phyloP scores from a whole-genome alignment of 1,140 invertebrate genomes.

The Atta cephalotes region DNA sequence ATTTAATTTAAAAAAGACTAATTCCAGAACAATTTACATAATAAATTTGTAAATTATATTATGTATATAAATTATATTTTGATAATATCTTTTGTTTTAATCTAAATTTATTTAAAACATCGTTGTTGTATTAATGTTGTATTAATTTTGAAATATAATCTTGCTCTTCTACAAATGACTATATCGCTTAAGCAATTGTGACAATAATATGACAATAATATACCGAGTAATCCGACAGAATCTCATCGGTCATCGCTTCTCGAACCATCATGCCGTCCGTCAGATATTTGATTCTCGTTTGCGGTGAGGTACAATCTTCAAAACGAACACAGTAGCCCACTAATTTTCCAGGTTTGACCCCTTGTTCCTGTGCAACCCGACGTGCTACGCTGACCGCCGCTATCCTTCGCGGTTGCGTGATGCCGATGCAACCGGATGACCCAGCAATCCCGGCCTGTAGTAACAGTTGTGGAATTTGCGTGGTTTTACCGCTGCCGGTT shows the following conservation, averaged over 20 bases:
- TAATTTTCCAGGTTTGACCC: constrained; percentile 88
- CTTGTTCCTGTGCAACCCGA: constrained; percentile 94
- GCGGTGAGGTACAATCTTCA: constrained; percentile 92
- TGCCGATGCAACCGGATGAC: constrained; percentile 89
- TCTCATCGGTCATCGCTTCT: constrained; percentile 93
- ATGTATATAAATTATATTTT: background rate
- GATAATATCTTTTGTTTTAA: background rate
- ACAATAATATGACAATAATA: background rate
- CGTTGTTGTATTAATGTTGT: background rate
- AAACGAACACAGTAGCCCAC: constrained; percentile 98
- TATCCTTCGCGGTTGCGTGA: constrained; percentile 96
- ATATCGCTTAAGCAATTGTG: no score
- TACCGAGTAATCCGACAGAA: constrained; percentile 91
- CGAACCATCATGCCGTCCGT: constrained; percentile 98
- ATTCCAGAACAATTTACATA: no score
- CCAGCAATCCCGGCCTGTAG: constrained; percentile 86
- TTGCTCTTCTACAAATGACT: no score
- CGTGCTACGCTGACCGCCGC: constrained; percentile 96
- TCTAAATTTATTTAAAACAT: background rate
- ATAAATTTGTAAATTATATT: no score
- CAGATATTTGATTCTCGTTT: constrained; percentile 95
- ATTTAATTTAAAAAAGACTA: background rate
- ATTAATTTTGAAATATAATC: background rate
- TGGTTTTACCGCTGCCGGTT: constrained; percentile 96
- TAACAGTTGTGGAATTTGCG: constrained; percentile 94